Evolutionary conservation across 1,140 invertebrate species (phyloP).

Genomic region (Potamilus streckersoni): DNA sequence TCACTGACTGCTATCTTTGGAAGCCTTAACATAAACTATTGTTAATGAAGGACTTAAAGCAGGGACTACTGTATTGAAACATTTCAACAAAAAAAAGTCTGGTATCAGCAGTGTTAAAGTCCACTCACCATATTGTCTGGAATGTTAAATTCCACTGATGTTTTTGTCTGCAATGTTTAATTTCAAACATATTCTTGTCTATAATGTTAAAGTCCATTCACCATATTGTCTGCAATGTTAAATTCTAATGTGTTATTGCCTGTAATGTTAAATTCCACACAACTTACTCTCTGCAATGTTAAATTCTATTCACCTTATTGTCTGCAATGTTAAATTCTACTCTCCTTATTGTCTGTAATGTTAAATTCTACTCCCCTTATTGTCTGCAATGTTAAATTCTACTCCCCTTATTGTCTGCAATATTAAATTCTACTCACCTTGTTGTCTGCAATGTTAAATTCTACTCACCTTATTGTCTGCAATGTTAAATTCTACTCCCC

Average conservation of each 20-base stretch:
- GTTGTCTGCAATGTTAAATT: constrained; percentile 67
- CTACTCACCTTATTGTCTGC: no score
- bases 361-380: no score
- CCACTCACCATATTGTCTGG: constrained; percentile 70
- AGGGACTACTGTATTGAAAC: no score
- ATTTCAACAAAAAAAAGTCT: no score
- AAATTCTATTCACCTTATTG: no score
- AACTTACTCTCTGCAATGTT: constrained; percentile 19
- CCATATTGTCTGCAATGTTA: constrained; percentile 69
- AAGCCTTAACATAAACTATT: no score
- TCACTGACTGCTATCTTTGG: no score
- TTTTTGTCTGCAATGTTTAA: constrained; percentile 68
- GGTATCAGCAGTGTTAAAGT: no score
- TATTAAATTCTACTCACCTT: constrained; percentile 61
- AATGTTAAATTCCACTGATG: constrained; percentile 47
- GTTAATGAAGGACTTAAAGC: no score
- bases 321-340: not conserved
- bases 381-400: no score
- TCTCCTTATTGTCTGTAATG: not conserved
- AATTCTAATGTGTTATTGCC: no score
- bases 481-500: not conserved
- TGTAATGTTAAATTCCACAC: constrained; percentile 4
- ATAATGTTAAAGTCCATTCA: constrained; percentile 31
- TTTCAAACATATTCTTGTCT: no score
- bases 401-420: not conserved